phyloP scores from a whole-genome alignment of 2,888 invertebrate species.

The Drosophila koepferae region DNA sequence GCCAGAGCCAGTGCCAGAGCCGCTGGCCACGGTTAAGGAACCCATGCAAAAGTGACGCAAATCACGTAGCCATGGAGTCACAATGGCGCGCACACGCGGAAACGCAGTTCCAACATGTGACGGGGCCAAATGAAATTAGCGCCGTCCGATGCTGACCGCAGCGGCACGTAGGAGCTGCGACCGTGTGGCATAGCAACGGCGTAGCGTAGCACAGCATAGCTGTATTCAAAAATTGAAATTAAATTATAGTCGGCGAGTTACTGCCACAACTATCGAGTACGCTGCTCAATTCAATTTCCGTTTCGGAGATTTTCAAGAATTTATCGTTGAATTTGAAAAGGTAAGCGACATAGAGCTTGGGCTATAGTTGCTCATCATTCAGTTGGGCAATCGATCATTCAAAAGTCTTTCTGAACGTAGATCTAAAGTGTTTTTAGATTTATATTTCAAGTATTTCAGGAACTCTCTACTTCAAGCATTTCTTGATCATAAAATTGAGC shows the following conservation, averaged over 20 bases:
- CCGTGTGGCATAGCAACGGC: neutral
- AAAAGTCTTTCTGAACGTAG: no score
- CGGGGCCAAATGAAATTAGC: constrained; percentile 73
- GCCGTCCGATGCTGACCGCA: constrained; percentile 56
- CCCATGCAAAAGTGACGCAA: constrained; percentile 64
- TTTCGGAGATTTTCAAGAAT: neutral
- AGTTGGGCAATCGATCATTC: neutral
- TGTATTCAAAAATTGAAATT: constrained; percentile 56
- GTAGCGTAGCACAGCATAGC: neutral
- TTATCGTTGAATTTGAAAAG: neutral
- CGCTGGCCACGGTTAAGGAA: constrained; percentile 11
- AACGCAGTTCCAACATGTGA: constrained; percentile 58
- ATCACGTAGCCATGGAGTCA: constrained; percentile 66
- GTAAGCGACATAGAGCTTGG: no score
- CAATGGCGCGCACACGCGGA: constrained; percentile 28
- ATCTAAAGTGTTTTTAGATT: no score
- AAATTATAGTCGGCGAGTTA: constrained; percentile 1
- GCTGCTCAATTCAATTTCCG: neutral
- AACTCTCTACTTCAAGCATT: no score
- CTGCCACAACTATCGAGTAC: constrained; percentile 8
- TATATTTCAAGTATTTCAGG: no score
- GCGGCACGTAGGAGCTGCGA: constrained; percentile 52
- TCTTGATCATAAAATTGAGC: no score
- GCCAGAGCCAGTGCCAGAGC: constrained; percentile 6
- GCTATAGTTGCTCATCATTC: neutral